Evolutionary conservation across 2,113 vertebrate species (phyloP).

Genomic region (Mesitornis unicolor): DNA sequence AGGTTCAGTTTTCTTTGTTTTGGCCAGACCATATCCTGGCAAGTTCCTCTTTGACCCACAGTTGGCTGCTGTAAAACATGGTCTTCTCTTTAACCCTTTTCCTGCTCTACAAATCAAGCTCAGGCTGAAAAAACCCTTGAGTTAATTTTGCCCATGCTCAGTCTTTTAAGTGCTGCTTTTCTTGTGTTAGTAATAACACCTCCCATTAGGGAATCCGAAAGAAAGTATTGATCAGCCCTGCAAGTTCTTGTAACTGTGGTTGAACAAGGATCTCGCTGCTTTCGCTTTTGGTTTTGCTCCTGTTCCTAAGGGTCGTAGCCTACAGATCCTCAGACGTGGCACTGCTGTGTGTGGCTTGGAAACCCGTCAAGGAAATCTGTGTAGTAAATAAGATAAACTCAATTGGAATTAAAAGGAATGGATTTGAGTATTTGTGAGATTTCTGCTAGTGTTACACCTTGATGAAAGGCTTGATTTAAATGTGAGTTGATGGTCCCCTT

Average conservation of each 20-base stretch:
- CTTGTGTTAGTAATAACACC: neutral
- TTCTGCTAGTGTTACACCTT: neutral
- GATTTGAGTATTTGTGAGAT: neutral
- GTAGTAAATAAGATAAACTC: neutral
- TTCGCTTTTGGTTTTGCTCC: neutral
- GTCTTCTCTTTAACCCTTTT: neutral
- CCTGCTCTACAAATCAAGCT: neutral
- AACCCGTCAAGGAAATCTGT: neutral
- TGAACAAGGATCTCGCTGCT: neutral
- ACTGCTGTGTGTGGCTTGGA: neutral
- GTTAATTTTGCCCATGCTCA: neutral
- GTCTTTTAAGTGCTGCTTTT: neutral
- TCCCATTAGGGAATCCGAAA: neutral
- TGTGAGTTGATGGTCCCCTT: neutral
- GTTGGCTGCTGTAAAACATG: neutral
- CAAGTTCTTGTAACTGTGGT: neutral
- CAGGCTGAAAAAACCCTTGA: neutral
- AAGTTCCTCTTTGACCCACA: neutral
- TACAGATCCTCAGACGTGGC: neutral
- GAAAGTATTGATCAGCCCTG: neutral
- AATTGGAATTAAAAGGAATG: neutral
- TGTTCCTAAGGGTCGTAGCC: neutral
- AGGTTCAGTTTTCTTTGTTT: neutral
- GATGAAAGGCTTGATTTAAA: neutral
- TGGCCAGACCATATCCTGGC: neutral